phyloP scores from a whole-genome alignment of 2,113 vertebrate species.

The Pleuronectes platessa region DNA sequence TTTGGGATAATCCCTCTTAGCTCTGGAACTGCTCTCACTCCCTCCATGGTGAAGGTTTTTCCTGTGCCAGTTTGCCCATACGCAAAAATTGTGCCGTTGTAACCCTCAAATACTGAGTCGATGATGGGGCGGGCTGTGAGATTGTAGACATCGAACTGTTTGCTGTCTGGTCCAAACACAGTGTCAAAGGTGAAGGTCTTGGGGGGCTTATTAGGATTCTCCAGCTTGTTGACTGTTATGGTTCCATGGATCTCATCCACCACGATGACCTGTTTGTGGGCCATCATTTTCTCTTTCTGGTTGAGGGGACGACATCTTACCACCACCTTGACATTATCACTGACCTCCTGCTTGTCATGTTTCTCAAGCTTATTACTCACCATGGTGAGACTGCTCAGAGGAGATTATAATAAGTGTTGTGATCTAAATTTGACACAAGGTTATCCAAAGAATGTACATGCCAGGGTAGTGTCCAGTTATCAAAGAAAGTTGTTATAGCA shows the following conservation, averaged over 20 bases:
- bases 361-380: slow-evolving; percentile 81
- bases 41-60: slow-evolving; percentile 99
- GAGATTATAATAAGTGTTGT: background rate
- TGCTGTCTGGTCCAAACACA: slow-evolving; percentile 96
- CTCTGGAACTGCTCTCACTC: slow-evolving; percentile 95
- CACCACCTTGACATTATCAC: slow-evolving; percentile 96
- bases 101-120: slow-evolving; percentile 96
- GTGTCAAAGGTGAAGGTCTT: slow-evolving; percentile 99
- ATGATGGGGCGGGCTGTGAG: slow-evolving; percentile 96
- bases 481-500: too few species aligned
- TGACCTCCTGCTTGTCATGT: slow-evolving; percentile 80
- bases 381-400: slow-evolving; percentile 54
- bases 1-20: slow-evolving; percentile 98
- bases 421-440: slow-evolving; percentile 2
- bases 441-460: slow-evolving; percentile 47
- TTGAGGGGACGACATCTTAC: slow-evolving; percentile 96
- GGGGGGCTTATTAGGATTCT: slow-evolving; percentile 91
- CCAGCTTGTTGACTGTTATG: slow-evolving; percentile 93
- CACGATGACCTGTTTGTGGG: slow-evolving; percentile 87
- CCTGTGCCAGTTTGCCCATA: slow-evolving; percentile 99
- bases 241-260: slow-evolving; percentile 97
- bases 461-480: slow-evolving; percentile 23
- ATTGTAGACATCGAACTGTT: slow-evolving; percentile 98
- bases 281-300: slow-evolving; percentile 90
- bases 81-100: slow-evolving; percentile 99